Conservation (phyloP, 2,797 vertebrate genomes). For the Miichthys miiuy region DNA sequence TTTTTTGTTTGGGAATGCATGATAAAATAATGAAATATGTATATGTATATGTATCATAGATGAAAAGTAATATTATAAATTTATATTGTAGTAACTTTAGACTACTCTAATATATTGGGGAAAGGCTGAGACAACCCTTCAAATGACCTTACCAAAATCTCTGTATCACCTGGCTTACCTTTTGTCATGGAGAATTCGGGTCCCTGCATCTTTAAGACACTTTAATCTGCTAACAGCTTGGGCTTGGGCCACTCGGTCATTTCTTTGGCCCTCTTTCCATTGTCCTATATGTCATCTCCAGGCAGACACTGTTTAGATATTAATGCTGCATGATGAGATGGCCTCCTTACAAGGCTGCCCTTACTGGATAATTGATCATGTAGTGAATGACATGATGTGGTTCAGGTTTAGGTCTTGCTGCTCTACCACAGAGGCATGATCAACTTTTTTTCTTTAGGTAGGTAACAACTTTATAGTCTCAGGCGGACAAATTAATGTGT, state of each 20-base stretch:
- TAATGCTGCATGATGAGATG: slow-evolving; percentile 87
- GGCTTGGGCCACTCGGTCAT: slow-evolving; percentile 71
- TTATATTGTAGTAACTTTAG: not conserved
- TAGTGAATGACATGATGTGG: slow-evolving; percentile 83
- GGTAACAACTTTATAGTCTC: slow-evolving; percentile 1
- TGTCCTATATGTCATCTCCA: slow-evolving; percentile 84
- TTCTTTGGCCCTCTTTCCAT: slow-evolving; percentile 82
- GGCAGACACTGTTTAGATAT: slow-evolving; percentile 86
- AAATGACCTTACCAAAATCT: slow-evolving; percentile 60
- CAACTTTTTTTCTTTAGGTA: slow-evolving; percentile 47
- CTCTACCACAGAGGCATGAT: slow-evolving; percentile 39
- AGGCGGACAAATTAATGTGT: not conserved
- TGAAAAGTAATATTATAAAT: not conserved
- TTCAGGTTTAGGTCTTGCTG: slow-evolving; percentile 81
- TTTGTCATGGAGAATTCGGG: slow-evolving; percentile 63
- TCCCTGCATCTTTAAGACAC: slow-evolving; percentile 65
- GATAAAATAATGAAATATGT: not conserved
- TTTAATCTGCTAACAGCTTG: slow-evolving; percentile 84
- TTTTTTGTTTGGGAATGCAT: not conserved
- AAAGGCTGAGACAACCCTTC: slow-evolving; percentile 29
- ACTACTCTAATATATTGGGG: slow-evolving; percentile 7
- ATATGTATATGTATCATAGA: not conserved
- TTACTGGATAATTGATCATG: slow-evolving; percentile 86
- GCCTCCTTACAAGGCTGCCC: slow-evolving; percentile 82
- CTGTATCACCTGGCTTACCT: slow-evolving; percentile 41